Evolutionary conservation across 2,888 invertebrate species (phyloP), one percentile per base, ranked within the genome.

Genomic region (Imbricaverruca yamaguchii): DNA sequence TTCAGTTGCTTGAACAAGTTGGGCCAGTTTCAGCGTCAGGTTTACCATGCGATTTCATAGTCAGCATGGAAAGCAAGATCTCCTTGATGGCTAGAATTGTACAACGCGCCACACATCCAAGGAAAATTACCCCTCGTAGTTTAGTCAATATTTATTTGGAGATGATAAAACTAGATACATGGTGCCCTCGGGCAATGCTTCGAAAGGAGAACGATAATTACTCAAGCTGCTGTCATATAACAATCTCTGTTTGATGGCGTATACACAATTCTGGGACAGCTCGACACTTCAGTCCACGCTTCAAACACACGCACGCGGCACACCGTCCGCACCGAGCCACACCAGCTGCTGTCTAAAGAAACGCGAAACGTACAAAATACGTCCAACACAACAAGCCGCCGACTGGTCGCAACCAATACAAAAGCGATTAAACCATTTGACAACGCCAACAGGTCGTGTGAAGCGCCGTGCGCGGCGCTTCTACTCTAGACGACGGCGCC

Each of bases 311-410:
- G n/a, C 67, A 4, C 67, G 13, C 25, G 11, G n/a, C 13, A 11
- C 13, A 13, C 13, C 11, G 23, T 6, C 13, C 1, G 8, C 0
- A 25, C 25, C 25, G 25, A 25, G 67, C 67, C 67, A 25, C 67
- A 12, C 9, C 25, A 25, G 12, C 6, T 25, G 67, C 61, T 61
- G 61, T 39, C 4, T 13, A 23, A 25, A 8, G 13, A 67, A 67
- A 67, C 67, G 67, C 25, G 67, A 67, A 39, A 67, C 67, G 23
- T 67, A 67, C 67, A 67, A 67, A 67, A 67, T 67, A 67, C 13
- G 10, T 25, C 25, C 67, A 67, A 67, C 67, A 67, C 67, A 67
- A 67, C 67, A 67, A 67, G 67, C 67, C 25, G 67, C 67, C 67
- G 13, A 25, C 9, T 11, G 11, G 4, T 23, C 25, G 25, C 67